phyloP scores from a whole-genome alignment of 2,797 vertebrate genomes.

The Botia kubotai region DNA sequence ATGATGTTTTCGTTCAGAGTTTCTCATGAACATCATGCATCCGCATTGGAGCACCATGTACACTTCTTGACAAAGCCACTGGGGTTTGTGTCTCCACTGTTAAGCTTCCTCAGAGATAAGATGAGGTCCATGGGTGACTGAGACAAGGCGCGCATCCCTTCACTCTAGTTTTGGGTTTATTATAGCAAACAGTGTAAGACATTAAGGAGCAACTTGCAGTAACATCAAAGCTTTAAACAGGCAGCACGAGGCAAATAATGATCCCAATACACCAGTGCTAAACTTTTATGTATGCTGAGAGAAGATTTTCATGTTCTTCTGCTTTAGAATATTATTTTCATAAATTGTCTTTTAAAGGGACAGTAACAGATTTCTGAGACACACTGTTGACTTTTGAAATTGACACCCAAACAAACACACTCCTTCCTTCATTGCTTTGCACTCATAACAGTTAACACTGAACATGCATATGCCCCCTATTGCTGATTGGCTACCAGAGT shows the following conservation, averaged over 20 bases:
- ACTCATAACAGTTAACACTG: too few relatives aligned
- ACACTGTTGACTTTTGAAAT: too few relatives aligned
- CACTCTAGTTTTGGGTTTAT: conserved; percentile 27
- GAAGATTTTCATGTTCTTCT: conserved; percentile 22
- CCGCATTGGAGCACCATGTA: conserved; percentile 54
- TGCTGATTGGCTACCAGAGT: too few relatives aligned
- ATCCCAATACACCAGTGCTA: conserved; percentile 34
- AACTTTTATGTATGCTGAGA: conserved; percentile 46
- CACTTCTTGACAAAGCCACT: conserved; percentile 53
- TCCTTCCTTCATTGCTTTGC: too few relatives aligned
- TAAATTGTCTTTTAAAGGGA: conserved; percentile 25
- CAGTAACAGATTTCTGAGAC: too few relatives aligned
- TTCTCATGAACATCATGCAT: conserved; percentile 55
- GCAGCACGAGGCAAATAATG: conserved; percentile 23
- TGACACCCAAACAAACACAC: too few relatives aligned
- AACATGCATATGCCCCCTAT: too few relatives aligned
- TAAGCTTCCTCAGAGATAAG: conserved; percentile 49
- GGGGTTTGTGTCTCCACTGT: conserved; percentile 52
- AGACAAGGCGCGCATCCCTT: conserved; percentile 69
- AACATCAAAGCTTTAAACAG: conserved; percentile 31
- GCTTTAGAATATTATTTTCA: conserved; percentile 17
- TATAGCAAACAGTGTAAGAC: conserved; percentile 22
- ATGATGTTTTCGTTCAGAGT: conserved; percentile 50
- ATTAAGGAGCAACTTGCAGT: conserved; percentile 12
- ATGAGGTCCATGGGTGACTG: conserved; percentile 64